Base-by-base conservation (phyloP, 2,113 vertebrate species). In the Lathamus discolor region DNA sequence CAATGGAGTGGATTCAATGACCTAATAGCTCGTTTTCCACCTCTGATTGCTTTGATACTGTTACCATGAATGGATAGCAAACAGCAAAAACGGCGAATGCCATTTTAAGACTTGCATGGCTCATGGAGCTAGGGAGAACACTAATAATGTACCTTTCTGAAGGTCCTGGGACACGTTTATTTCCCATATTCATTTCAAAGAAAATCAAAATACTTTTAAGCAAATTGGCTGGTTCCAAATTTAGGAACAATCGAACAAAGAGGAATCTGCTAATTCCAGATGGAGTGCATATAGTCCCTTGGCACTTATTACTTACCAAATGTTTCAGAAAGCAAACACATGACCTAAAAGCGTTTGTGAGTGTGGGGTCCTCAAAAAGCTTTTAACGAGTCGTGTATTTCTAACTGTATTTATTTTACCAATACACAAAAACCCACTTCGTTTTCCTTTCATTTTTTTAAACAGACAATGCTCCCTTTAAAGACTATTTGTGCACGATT, bases 291-390 rank as follows among this genome's bases (percentile, higher is more conserved):
- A 94, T 91, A 97, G 95, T 98, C 98, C 97, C 98, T 96, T 95
- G 97, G 97, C 97, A 97, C 97, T 98, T 96, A 97, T 97, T 97
- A 98, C 97, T 97, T 97, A 98, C 98, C 98, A 98, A 98, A 98
- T 98, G 98, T 98, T 98, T 98, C 41, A 5, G 97, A 98, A 98
- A 98, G 98, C 97, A 98, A 98, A 98, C 97, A 98, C 96, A 98
- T 98, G 98, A 98, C 98, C 98, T 98, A 98, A 97, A 98, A 96
- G 97, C 97, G 97, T 98, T 97, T 91, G 90, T 94, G 97, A 98
- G 97, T 97, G 97, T 98, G 97, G 97, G 96, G 97, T 98, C 97
- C 92, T 97, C 88, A 92, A 80, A 97, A 98, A 97, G 96, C 95
- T 94, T 95, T 98, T 98, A 97, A 98, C 95, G 97, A 98, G 97